phyloP scores from a whole-genome alignment of 1,140 invertebrate genomes.

The Meloidogyne exigua region DNA sequence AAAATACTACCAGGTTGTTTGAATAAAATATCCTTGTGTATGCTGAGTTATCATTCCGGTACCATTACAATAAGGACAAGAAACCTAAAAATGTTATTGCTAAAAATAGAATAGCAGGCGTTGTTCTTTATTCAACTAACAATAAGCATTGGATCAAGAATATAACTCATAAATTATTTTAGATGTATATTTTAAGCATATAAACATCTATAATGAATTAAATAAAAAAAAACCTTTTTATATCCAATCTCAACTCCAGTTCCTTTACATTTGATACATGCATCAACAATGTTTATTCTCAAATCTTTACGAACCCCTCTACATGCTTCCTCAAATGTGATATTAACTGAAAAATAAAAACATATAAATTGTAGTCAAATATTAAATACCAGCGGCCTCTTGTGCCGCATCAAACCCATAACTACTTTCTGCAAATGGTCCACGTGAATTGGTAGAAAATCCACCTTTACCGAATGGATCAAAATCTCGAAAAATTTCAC shows the following conservation, averaged over 20 bases:
- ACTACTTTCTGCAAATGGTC: slow-evolving; percentile 60
- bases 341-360: slow-evolving; percentile 73
- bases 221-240: slow-evolving; percentile 71
- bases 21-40: slow-evolving; percentile 88
- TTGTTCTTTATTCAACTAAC: too few relatives aligned
- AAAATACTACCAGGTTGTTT: slow-evolving; percentile 78
- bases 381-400: slow-evolving; percentile 69
- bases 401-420: slow-evolving; percentile 84
- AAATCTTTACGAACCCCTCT: slow-evolving; percentile 91
- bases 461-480: slow-evolving; percentile 47
- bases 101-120: too few relatives aligned
- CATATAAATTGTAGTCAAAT: not conserved
- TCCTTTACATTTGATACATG: slow-evolving; percentile 77
- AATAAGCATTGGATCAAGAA: too few relatives aligned
- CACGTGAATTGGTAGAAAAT: slow-evolving; percentile 71
- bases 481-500: slow-evolving; percentile 44
- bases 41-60: slow-evolving; percentile 71
- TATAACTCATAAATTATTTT: too few relatives aligned
- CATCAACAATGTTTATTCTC: slow-evolving; percentile 74
- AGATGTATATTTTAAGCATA: not conserved
- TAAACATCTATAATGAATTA: slow-evolving; percentile 26
- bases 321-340: slow-evolving; percentile 91
- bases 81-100: slow-evolving; percentile 44
- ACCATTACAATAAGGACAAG: slow-evolving; percentile 90
- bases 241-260: slow-evolving; percentile 80